phyloP scores from a whole-genome alignment of 2,888 invertebrate genomes.

The Microdon myrmicae region DNA sequence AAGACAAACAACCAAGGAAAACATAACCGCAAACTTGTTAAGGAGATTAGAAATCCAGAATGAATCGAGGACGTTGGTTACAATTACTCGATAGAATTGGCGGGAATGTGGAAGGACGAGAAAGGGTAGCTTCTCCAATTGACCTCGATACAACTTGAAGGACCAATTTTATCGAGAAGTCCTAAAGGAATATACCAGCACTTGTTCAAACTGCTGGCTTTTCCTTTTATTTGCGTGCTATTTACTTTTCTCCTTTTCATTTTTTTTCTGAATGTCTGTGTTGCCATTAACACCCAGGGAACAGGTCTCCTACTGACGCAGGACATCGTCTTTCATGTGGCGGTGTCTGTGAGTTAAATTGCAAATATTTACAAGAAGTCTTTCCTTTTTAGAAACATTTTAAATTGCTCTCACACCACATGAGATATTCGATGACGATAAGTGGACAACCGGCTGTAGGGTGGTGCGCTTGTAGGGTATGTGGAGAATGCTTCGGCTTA shows the following conservation, averaged over 20 bases:
- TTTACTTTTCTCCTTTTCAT: not conserved
- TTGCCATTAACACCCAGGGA: constrained; percentile 39
- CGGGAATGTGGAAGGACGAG: constrained; percentile 41
- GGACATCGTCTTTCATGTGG: constrained; percentile 21
- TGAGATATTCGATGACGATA: no score
- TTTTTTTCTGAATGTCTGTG: constrained; percentile 34
- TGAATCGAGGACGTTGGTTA: not conserved
- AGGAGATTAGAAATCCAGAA: constrained; percentile 48
- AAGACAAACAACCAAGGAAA: constrained; percentile 3
- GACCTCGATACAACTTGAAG: constrained; percentile 35
- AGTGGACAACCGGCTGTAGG: no score
- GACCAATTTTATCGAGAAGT: constrained; percentile 47
- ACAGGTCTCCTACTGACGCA: constrained; percentile 18
- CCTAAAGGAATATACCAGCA: no score
- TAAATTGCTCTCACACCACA: constrained; percentile 17
- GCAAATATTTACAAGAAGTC: constrained; percentile 30
- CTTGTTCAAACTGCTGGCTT: no score
- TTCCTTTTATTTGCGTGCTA: no score
- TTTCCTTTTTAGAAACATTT: constrained; percentile 19
- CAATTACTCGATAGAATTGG: constrained; percentile 23
- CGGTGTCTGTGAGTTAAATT: constrained; percentile 20
- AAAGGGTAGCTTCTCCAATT: constrained; percentile 47
- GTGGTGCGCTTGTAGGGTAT: no score
- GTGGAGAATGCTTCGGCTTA: no score
- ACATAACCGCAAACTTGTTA: constrained; percentile 43